phyloP scores from a whole-genome alignment of 2,888 invertebrate species.

The Zeuzera pyrina region DNA sequence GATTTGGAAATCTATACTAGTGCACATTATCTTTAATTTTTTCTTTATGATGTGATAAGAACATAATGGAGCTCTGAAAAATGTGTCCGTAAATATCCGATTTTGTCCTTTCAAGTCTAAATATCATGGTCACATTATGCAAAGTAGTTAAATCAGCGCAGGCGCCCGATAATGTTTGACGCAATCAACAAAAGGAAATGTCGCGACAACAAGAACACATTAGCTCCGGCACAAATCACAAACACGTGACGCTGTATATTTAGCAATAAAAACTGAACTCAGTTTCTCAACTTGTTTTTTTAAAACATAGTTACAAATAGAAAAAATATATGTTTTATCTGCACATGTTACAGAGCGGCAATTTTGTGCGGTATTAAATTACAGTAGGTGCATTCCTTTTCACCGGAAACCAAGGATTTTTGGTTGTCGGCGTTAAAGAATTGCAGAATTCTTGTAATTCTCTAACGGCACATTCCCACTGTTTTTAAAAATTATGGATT shows the following conservation, averaged over 20 bases:
- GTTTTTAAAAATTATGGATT: slow-evolving; percentile 27
- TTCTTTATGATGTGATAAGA: too few relatives aligned
- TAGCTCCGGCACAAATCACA: slow-evolving; percentile 55
- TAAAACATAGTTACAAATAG: slow-evolving; percentile 38
- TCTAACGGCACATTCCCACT: too few relatives aligned
- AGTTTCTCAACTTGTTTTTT: slow-evolving; percentile 1
- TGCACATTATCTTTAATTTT: too few relatives aligned
- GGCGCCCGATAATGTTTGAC: slow-evolving; percentile 41
- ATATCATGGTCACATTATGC: slow-evolving; percentile 13
- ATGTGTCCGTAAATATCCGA: too few relatives aligned
- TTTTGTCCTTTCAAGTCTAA: too few relatives aligned
- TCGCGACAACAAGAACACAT: slow-evolving; percentile 46
- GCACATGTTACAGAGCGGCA: slow-evolving; percentile 57
- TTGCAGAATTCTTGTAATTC: slow-evolving; percentile 33
- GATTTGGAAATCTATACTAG: too few relatives aligned
- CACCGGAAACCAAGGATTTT: slow-evolving; percentile 62
- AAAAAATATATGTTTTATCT: slow-evolving; percentile 37
- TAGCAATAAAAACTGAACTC: slow-evolving; percentile 26
- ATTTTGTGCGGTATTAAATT: slow-evolving; percentile 65
- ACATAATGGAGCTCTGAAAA: too few relatives aligned
- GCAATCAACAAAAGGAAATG: slow-evolving; percentile 51
- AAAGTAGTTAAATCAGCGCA: slow-evolving; percentile 19
- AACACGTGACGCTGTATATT: slow-evolving; percentile 50
- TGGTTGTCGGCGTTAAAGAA: slow-evolving; percentile 37
- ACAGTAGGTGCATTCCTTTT: slow-evolving; percentile 40